Base-by-base conservation (phyloP, 2,888 invertebrate genomes). In the Xylocampa areola region DNA sequence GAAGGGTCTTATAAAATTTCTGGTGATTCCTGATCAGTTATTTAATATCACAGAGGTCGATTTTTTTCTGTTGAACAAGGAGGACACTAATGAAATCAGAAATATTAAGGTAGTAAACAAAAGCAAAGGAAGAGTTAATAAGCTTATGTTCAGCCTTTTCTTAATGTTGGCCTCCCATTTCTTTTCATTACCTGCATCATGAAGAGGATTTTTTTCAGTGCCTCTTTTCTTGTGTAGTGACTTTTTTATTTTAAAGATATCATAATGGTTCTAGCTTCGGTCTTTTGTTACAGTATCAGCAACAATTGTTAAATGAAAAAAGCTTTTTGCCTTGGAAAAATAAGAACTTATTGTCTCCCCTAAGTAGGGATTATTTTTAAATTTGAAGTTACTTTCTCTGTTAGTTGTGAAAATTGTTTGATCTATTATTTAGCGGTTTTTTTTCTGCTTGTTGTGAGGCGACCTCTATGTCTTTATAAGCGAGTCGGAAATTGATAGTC, bases 171-270 rank as follows among this genome's bases (percentile, higher is more conserved):
- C 84, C 85, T 85, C 82, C 81, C 80, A 84, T 87, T 87, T 86
- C 84, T 86, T 89, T 90, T 88, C 87, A 86, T 89, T 87, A 89
- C 85, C 85, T 87, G 84, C 80, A 85, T 84, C 81, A 84, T 82
- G 87, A 89, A 86, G 61, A 63, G 60, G 49, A 54, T 84, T 81
- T 73, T 75, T 78, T 83, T 82, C 85, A 83, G 84, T 72, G 74
- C 73, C 70, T 77, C 80, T 80, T 83, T 80, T 81, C 81, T 85
- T 67, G 81, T 77, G 73, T 76, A 79, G 81, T 81, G 78, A 80
- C 78, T 82, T 81, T 84, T 78, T 79, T 71, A 61, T 65, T 65
- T 64, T 41, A 60, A 71, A 80, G 75, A 79, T 75, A 77, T 82
- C 82, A 81, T 83, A 81, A 78, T 74, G 76, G 72, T 77, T 77